Percentiles rank a stretch among this genome's conserved stretches.
Conservation (phyloP, 1,140 invertebrate genomes). For the Archegozetes longisetosus region DNA sequence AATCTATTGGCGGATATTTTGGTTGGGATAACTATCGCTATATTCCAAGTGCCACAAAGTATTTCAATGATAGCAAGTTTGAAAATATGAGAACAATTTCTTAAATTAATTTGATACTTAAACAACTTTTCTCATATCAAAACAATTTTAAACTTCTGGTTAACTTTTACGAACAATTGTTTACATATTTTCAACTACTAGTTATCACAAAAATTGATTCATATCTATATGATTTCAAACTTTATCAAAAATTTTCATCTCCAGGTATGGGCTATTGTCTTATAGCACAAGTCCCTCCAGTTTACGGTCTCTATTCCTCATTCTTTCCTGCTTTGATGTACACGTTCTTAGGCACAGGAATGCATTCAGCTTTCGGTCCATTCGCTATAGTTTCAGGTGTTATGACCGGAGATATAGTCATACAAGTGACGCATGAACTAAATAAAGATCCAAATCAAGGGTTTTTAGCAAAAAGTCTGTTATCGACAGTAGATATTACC, state of each 20-base stretch:
- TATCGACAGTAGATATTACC: too few species aligned
- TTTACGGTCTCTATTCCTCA: slow-evolving; percentile 36
- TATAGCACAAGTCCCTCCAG: slow-evolving; percentile 32
- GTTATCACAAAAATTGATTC: too few species aligned
- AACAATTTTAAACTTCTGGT: too few species aligned
- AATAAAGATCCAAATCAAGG: background rate
- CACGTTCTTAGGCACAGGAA: slow-evolving; percentile 35
- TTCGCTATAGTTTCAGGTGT: slow-evolving; percentile 14
- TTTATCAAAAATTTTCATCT: background rate
- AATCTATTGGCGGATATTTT: slow-evolving; percentile 23
- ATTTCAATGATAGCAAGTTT: background rate
- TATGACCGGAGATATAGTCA: slow-evolving; percentile 9
- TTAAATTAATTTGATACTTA: background rate
- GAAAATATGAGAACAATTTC: background rate
- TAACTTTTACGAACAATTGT: too few species aligned
- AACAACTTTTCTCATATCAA: background rate
- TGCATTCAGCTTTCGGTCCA: slow-evolving; percentile 28
- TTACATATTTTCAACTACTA: too few species aligned
- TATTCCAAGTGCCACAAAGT: slow-evolving; percentile 81
- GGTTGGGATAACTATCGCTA: slow-evolving; percentile 59
- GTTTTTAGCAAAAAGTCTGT: background rate
- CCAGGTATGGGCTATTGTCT: slow-evolving; percentile 33
- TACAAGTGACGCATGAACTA: background rate
- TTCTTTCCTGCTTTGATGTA: slow-evolving; percentile 37
- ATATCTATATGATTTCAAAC: background rate